Conservation (phyloP, 2,113 vertebrate species). For the Pangasianodon hypophthalmus region DNA sequence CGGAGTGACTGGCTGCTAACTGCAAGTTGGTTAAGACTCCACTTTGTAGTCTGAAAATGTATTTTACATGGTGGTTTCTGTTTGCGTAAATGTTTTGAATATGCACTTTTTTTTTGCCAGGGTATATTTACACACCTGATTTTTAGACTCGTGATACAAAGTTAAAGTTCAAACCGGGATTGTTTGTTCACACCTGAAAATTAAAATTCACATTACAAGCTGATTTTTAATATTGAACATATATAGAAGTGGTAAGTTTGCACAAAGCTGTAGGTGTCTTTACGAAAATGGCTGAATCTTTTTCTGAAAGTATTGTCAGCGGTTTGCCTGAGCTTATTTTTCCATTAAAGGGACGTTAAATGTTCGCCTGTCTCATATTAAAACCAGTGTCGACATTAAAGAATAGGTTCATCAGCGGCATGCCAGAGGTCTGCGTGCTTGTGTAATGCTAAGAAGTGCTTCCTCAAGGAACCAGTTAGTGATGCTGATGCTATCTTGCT, state of each 20-base stretch:
- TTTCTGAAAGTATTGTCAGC: not conserved
- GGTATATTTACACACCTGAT: not conserved
- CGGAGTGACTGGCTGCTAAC: not conserved
- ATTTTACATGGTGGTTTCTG: not conserved
- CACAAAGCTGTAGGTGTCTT: not conserved
- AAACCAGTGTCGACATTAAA: not conserved
- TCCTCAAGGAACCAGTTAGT: conserved; percentile 41
- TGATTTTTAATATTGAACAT: not conserved
- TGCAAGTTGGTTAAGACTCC: not conserved
- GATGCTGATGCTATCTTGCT: not conserved
- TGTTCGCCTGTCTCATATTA: not conserved
- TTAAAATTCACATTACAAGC: no score
- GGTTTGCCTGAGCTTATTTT: not conserved
- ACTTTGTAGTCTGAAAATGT: not conserved
- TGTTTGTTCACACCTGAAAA: not conserved
- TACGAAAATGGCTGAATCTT: not conserved
- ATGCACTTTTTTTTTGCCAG: not conserved
- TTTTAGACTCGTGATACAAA: not conserved
- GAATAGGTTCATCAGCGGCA: not conserved
- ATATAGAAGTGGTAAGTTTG: not conserved
- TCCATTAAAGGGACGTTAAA: not conserved
- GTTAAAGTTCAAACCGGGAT: not conserved
- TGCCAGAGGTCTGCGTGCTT: not conserved
- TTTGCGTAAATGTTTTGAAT: conserved; percentile 21
- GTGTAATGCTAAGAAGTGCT: not conserved